Evolutionary conservation across 2,113 vertebrate genomes (phyloP).

Genomic region (Myiagra hebetior): DNA sequence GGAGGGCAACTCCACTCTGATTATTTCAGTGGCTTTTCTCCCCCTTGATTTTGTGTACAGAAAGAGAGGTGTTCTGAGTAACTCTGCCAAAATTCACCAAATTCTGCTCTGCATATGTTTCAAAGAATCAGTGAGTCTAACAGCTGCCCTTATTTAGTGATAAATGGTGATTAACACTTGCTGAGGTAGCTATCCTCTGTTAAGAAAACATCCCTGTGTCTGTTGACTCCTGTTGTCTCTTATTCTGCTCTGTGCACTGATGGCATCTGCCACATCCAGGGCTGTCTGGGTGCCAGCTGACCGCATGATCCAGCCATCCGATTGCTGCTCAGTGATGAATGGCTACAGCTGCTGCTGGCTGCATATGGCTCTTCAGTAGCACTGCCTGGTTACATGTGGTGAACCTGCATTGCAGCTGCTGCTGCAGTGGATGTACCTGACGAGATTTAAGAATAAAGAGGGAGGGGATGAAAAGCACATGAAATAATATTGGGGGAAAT

Average conservation of each 20-base stretch:
- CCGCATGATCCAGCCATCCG: accelerated
- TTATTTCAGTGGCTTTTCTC: background rate
- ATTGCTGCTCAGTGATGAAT: background rate
- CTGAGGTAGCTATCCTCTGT: background rate
- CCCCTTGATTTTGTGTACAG: background rate
- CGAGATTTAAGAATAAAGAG: background rate
- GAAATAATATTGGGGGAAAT: background rate
- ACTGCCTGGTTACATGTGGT: background rate
- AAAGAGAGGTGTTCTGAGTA: background rate
- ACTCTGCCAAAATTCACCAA: background rate
- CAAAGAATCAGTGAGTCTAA: background rate
- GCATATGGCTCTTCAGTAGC: background rate
- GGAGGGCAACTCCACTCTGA: background rate
- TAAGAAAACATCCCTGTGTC: background rate
- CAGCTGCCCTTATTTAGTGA: background rate
- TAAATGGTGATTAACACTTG: background rate
- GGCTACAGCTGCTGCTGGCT: background rate
- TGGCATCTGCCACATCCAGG: background rate
- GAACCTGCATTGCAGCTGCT: background rate
- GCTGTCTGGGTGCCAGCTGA: background rate
- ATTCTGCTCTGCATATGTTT: background rate
- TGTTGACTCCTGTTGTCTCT: background rate
- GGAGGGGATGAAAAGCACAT: accelerated
- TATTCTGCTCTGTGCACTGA: background rate
- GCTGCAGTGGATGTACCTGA: background rate